Conservation (phyloP, 1,140 invertebrate genomes). For the Pachypsylla venusta region DNA sequence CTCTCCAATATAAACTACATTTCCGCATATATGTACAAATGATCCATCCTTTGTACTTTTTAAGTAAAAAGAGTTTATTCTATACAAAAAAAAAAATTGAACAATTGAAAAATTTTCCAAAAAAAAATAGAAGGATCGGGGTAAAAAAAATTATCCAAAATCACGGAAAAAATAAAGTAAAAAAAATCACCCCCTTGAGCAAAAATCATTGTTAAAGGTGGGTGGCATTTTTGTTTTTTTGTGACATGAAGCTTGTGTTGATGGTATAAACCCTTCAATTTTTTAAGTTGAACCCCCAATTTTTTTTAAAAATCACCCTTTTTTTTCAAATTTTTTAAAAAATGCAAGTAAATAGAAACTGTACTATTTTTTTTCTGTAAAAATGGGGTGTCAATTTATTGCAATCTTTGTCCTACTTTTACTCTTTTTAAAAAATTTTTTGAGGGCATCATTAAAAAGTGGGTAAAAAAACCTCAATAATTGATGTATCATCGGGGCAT, state of each 20-base stretch:
- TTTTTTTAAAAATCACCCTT: slow-evolving; percentile 5
- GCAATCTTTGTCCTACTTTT: not conserved
- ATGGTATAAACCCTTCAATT: slow-evolving; percentile 5
- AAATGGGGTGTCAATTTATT: not conserved
- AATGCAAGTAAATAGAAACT: not conserved
- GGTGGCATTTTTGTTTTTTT: slow-evolving; percentile 3
- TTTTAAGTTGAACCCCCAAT: not conserved
- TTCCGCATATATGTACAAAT: slow-evolving; percentile 9
- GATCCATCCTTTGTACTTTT: slow-evolving; percentile 1
- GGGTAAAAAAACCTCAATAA: not conserved
- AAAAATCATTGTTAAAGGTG: slow-evolving; percentile 2
- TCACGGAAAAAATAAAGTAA: slow-evolving; percentile 6
- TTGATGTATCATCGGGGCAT: not conserved
- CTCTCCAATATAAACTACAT: not conserved
- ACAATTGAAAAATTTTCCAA: not conserved
- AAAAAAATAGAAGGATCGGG: not conserved
- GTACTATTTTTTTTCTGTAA: not conserved
- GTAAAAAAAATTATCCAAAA: slow-evolving; percentile 1
- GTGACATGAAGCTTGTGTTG: slow-evolving; percentile 5
- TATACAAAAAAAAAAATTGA: not conserved
- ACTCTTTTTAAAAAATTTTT: not conserved
- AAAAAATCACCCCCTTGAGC: not conserved
- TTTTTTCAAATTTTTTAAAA: not conserved
- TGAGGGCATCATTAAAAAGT: not conserved
- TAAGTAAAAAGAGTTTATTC: slow-evolving; percentile 2